Evolutionary conservation across 2,888 invertebrate genomes (phyloP).

Genomic region (Phlogophora meticulosa): DNA sequence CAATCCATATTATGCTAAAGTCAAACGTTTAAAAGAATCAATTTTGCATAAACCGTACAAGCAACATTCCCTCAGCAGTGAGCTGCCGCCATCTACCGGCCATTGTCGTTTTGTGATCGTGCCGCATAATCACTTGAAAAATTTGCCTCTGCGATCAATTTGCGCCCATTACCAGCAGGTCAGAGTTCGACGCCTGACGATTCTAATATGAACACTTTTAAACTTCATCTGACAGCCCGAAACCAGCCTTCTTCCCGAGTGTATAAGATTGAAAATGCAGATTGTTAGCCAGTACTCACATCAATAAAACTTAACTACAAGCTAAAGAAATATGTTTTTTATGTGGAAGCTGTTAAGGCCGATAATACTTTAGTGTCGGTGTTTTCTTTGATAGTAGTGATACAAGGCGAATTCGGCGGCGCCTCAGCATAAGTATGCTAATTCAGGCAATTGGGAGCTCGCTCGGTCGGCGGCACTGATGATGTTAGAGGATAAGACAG

Average conservation of each 20-base stretch:
- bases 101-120: slow-evolving; percentile 55
- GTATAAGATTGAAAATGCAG: slow-evolving; percentile 56
- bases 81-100: slow-evolving; percentile 44
- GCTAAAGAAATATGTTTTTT: slow-evolving; percentile 66
- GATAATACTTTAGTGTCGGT: slow-evolving; percentile 70
- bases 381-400: slow-evolving; percentile 77
- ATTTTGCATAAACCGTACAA: slow-evolving; percentile 28
- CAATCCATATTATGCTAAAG: slow-evolving; percentile 33
- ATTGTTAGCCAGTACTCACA: slow-evolving; percentile 22
- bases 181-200: slow-evolving; percentile 80
- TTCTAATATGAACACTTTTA: slow-evolving; percentile 69
- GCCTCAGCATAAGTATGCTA: slow-evolving; percentile 85
- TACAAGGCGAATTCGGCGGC: slow-evolving; percentile 84
- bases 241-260: slow-evolving; percentile 43
- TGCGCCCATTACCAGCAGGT: slow-evolving; percentile 82
- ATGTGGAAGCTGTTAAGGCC: slow-evolving; percentile 55
- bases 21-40: slow-evolving; percentile 16
- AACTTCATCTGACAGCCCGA: slow-evolving; percentile 44
- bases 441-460: slow-evolving; percentile 83
- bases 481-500: slow-evolving; percentile 55
- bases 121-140: slow-evolving; percentile 77
- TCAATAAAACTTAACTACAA: slow-evolving; percentile 53
- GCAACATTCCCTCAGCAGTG: slow-evolving; percentile 17
- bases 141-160: slow-evolving; percentile 84
- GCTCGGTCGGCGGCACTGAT: slow-evolving; percentile 76